These are phyloP conservation scores for Arnoldichthys spilopterus DNA, from an alignment of 2,797 vertebrate genomes.

Conservation along the genomic window DNA sequence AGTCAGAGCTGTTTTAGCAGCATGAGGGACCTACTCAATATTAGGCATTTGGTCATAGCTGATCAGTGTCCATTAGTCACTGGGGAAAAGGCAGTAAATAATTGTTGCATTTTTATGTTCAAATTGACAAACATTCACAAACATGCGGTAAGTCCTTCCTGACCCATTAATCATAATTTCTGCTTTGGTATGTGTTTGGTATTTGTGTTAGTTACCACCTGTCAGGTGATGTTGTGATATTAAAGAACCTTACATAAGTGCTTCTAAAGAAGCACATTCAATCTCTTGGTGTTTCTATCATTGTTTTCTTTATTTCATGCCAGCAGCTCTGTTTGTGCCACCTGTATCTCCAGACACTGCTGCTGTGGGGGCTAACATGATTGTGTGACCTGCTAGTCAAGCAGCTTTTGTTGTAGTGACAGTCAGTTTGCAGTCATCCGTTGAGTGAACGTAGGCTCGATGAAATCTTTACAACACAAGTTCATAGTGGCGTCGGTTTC, in stretches of 20 bases:
- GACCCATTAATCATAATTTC: neutral
- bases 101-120: no score
- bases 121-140: no score
- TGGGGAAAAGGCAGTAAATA: no score
- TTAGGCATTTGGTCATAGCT: no score
- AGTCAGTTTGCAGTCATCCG: neutral
- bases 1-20: no score
- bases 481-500: neutral
- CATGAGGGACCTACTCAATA: no score
- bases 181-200: neutral
- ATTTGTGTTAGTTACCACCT: neutral
- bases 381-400: constrained; percentile 3
- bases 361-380: neutral
- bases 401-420: neutral
- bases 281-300: neutral
- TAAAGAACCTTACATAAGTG: neutral
- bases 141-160: neutral
- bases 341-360: neutral
- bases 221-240: no score
- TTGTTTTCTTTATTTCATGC: neutral
- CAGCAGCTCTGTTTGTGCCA: neutral
- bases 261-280: neutral
- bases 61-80: no score
- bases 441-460: neutral
- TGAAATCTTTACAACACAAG: neutral